Evolutionary conservation across 2,888 invertebrate species (phyloP).

Genomic region (Chrysotoxum bicinctum): DNA sequence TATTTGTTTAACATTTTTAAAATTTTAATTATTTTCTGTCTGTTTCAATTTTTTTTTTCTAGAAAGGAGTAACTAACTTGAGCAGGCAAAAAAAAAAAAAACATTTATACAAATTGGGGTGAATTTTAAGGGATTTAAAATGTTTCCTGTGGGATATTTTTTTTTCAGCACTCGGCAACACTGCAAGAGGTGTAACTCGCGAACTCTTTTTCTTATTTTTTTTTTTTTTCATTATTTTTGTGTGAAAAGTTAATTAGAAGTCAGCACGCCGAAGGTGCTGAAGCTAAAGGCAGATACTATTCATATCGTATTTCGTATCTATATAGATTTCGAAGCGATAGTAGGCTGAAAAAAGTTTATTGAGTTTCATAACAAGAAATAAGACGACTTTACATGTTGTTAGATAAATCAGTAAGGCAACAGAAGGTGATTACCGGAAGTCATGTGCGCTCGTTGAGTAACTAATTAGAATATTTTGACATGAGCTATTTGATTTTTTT

Average conservation of each 20-base stretch:
- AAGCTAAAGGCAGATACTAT: not conserved
- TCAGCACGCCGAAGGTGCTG: slow-evolving; percentile 9
- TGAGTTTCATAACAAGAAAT: slow-evolving; percentile 52
- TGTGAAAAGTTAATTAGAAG: slow-evolving; percentile 57
- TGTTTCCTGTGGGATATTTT: not conserved
- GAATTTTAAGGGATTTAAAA: not conserved
- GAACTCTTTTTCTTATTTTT: slow-evolving; percentile 10
- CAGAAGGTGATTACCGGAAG: slow-evolving; percentile 68
- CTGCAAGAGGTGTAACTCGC: not conserved
- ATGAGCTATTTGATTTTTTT: slow-evolving; percentile 23
- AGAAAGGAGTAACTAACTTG: too few relatives aligned
- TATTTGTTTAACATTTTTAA: too few relatives aligned
- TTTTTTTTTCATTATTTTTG: not conserved
- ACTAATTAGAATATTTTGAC: slow-evolving; percentile 60
- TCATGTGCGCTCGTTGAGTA: slow-evolving; percentile 53
- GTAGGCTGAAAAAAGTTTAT: slow-evolving; percentile 54
- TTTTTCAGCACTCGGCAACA: not conserved
- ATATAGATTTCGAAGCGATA: slow-evolving; percentile 17
- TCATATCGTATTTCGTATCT: not conserved
- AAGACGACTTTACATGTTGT: slow-evolving; percentile 48
- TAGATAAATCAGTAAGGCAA: slow-evolving; percentile 51
- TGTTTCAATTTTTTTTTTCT: too few relatives aligned
- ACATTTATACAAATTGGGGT: too few relatives aligned
- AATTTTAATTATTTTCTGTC: too few relatives aligned
- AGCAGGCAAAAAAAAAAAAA: too few relatives aligned